A percentile compares a stretch with the other conserved stretches of the same genome.
Evolutionary conservation across 2,113 vertebrate species (phyloP).

Genomic region (Marmota flaviventris): DNA sequence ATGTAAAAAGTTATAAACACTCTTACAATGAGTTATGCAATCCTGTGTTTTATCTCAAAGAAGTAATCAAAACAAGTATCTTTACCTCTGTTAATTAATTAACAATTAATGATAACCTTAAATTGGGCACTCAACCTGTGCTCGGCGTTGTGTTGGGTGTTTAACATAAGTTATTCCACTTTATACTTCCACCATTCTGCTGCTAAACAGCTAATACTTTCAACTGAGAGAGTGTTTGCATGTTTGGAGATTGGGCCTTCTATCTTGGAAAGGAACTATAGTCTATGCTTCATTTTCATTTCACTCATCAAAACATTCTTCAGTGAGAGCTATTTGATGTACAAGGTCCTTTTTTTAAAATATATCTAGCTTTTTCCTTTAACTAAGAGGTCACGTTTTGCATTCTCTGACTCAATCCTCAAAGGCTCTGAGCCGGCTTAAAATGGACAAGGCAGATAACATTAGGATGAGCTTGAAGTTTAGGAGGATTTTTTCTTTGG

Average conservation of each 20-base stretch:
- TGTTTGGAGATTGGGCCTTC: neutral
- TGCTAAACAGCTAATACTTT: neutral
- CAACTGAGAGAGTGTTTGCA: neutral
- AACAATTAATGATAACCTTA: neutral
- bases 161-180: neutral
- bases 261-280: neutral
- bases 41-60: conserved; percentile 45
- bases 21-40: neutral
- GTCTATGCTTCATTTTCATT: neutral
- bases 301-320: conserved; percentile 56
- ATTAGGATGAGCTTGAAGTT: neutral
- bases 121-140: neutral
- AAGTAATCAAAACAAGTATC: neutral
- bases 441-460: neutral
- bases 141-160: neutral
- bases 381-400: conserved; percentile 39
- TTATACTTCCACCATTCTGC: neutral
- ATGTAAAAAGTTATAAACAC: neutral
- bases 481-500: neutral
- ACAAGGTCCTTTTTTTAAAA: neutral
- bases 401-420: conserved; percentile 41
- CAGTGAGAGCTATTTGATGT: conserved; percentile 56
- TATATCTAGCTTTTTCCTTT: conserved; percentile 14
- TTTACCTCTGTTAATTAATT: neutral
- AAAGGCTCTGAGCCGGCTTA: conserved; percentile 53